Conservation (phyloP, 2,888 invertebrate species). For the Chesias legatella region DNA sequence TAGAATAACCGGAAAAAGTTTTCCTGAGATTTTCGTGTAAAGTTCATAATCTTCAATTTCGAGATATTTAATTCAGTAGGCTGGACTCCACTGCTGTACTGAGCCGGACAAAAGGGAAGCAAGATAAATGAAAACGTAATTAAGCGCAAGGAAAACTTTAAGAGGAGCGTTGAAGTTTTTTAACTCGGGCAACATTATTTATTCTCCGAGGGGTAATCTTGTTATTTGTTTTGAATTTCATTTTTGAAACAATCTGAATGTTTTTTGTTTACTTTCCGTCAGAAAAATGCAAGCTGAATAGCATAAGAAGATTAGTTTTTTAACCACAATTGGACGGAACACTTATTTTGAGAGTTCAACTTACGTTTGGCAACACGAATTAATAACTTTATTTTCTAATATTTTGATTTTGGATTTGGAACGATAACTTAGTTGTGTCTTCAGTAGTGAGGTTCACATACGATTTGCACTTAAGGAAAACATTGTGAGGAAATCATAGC, state of each 20-base stretch:
- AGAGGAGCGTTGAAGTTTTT: constrained; percentile 63
- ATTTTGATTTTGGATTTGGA: too few species aligned
- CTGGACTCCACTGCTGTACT: constrained; percentile 34
- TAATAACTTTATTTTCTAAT: too few species aligned
- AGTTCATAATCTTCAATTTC: constrained; percentile 8
- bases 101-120: constrained; percentile 48
- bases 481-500: too few species aligned
- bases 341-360: too few species aligned
- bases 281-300: constrained; percentile 1
- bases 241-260: constrained; percentile 27
- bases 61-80: constrained; percentile 25
- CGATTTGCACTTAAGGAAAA: too few species aligned
- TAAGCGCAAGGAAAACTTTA: constrained; percentile 68
- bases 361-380: too few species aligned
- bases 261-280: constrained; percentile 4
- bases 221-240: constrained; percentile 51
- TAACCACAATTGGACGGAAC: too few species aligned
- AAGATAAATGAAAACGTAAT: constrained; percentile 76
- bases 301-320: too few species aligned
- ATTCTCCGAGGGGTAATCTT: constrained; percentile 54
- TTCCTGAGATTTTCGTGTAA: too few species aligned
- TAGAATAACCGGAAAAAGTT: too few species aligned
- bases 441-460: too few species aligned
- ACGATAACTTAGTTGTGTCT: too few species aligned
- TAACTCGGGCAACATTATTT: constrained; percentile 62